Conservation (phyloP, 2,888 invertebrate species). For the Acleris cristana region DNA sequence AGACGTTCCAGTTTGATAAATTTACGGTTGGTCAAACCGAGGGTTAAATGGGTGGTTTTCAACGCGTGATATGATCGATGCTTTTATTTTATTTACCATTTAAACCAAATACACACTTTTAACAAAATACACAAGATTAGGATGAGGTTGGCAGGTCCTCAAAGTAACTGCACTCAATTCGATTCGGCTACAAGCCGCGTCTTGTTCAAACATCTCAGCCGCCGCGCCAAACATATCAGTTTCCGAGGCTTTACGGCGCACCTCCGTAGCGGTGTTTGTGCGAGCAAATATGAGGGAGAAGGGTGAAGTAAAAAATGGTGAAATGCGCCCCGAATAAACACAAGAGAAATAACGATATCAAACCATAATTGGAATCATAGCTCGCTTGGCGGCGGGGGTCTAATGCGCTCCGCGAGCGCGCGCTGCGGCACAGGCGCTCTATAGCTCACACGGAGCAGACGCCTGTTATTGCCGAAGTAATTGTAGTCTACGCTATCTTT, state of each 20-base stretch:
- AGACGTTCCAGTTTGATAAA: conserved; percentile 34
- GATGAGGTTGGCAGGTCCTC: conserved; percentile 49
- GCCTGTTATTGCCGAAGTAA: conserved; percentile 26
- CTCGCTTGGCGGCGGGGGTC: conserved; percentile 55
- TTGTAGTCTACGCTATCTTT: conserved; percentile 15
- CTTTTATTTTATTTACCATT: conserved; percentile 9
- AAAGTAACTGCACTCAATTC: conserved; percentile 71
- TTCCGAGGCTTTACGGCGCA: conserved; percentile 65
- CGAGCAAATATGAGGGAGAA: conserved; percentile 69
- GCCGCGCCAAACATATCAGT: conserved; percentile 76
- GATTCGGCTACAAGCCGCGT: conserved; percentile 58
- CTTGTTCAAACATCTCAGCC: conserved; percentile 71
- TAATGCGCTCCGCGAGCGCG: conserved; percentile 56
- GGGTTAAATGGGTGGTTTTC: conserved; percentile 28
- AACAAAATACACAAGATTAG: conserved; percentile 31
- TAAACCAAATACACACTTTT: conserved; percentile 6
- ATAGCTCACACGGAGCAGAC: conserved; percentile 35
- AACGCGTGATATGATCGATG: conserved; percentile 20
- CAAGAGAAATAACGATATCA: conserved; percentile 79
- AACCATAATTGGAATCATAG: conserved; percentile 82
- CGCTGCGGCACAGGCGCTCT: conserved; percentile 44
- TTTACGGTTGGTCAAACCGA: conserved; percentile 32
- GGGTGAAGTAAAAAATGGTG: conserved; percentile 76
- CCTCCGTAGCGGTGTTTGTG: conserved; percentile 66
- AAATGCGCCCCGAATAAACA: conserved; percentile 77